Evolutionary conservation across 2,797 vertebrate species (phyloP).

Genomic region (Oceanodroma leucorhoa): DNA sequence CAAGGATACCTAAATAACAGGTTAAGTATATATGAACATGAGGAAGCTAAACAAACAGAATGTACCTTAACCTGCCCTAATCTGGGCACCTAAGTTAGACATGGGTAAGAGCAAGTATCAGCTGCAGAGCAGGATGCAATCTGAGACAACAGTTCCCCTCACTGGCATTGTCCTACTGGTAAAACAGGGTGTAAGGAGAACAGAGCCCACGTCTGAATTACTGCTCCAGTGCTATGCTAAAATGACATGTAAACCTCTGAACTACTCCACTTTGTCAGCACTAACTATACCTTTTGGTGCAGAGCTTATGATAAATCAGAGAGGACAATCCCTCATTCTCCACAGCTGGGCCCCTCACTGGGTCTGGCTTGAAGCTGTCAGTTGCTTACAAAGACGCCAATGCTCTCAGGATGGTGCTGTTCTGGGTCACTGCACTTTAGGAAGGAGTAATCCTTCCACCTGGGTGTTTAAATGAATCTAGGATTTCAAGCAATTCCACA

Average conservation of each 20-base stretch:
- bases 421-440: neutral
- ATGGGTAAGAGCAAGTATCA: neutral
- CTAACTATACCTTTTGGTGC: neutral
- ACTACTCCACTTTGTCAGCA: neutral
- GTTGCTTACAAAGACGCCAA: neutral
- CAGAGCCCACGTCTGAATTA: neutral
- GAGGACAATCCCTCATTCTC: neutral
- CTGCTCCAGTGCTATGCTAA: neutral
- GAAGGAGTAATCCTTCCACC: neutral
- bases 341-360: neutral
- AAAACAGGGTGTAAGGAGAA: neutral
- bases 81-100: neutral
- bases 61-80: neutral
- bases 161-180: rapidly evolving
- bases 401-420: neutral
- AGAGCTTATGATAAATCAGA: neutral
- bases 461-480: neutral
- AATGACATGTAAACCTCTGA: neutral
- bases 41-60: neutral
- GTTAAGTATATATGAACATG: neutral
- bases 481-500: neutral
- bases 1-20: neutral
- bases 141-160: neutral
- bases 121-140: neutral
- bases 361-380: neutral